Conservation (phyloP, 2,113 vertebrate species). For the Polypterus senegalus region DNA sequence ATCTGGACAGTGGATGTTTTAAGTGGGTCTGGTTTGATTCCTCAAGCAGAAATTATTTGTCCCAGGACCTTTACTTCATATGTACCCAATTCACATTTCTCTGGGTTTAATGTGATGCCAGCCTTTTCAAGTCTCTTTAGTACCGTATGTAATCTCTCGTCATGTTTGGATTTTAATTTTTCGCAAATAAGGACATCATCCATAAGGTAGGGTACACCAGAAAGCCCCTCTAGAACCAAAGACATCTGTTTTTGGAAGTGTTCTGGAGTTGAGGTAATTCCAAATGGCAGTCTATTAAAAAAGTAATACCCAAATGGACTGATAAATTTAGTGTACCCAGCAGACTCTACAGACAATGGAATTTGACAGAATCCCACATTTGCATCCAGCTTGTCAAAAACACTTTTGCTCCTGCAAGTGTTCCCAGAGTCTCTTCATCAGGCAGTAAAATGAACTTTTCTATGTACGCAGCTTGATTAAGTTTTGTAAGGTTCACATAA, state of each 20-base stretch:
- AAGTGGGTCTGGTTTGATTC: not conserved
- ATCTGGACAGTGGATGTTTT: not conserved
- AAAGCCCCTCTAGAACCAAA: not conserved
- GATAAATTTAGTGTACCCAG: not conserved
- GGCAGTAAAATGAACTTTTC: too few relatives aligned
- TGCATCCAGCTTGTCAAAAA: not conserved
- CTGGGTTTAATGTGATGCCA: not conserved
- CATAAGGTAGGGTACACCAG: not conserved
- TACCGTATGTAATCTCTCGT: not conserved
- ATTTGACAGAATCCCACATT: not conserved
- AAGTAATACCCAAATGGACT: not conserved
- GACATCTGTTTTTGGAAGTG: not conserved
- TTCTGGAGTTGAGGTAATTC: not conserved
- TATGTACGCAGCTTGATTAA: not conserved
- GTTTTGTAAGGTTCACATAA: not conserved
- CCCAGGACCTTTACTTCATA: not conserved
- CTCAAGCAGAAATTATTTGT: not conserved
- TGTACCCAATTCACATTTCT: not conserved
- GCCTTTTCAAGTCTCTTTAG: not conserved
- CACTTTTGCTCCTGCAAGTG: not conserved
- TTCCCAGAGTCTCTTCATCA: not conserved
- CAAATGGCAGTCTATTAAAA: not conserved
- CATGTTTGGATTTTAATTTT: not conserved
- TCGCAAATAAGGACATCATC: not conserved
- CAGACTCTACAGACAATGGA: not conserved